These are phyloP conservation scores for Desmodus rotundus DNA, from an alignment of 2,113 vertebrate genomes.

Conservation along the genomic window DNA sequence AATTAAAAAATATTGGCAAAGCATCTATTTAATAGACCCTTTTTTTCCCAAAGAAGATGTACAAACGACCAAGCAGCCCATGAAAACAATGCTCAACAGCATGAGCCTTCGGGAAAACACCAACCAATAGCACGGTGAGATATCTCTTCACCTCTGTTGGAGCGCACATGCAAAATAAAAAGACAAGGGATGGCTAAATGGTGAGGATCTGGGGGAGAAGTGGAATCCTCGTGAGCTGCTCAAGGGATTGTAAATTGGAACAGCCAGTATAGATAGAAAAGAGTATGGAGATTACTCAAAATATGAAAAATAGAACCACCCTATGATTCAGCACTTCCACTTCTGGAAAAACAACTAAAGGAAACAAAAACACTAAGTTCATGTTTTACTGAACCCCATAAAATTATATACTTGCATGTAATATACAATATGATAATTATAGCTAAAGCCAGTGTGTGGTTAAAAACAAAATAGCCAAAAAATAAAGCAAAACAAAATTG, in stretches of 20 bases:
- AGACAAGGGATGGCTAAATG: neutral
- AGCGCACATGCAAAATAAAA: neutral
- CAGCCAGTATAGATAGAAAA: too few species aligned
- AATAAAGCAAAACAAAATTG: neutral
- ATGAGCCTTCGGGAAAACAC: neutral
- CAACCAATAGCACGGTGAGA: neutral
- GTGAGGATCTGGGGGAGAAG: neutral
- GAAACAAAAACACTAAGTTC: neutral
- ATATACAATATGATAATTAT: neutral
- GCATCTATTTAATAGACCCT: neutral
- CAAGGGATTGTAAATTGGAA: too few species aligned
- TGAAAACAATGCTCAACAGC: neutral
- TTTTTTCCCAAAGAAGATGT: neutral
- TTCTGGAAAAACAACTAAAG: neutral
- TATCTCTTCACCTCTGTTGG: neutral
- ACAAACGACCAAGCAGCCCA: neutral
- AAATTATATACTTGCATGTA: neutral
- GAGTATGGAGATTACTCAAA: too few species aligned
- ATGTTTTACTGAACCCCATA: neutral
- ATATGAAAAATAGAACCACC: neutral
- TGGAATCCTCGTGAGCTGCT: neutral
- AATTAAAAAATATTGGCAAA: neutral
- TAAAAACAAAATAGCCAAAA: neutral
- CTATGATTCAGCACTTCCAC: neutral
- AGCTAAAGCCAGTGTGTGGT: neutral